These are phyloP conservation scores for Noctua janthe DNA, from an alignment of 2,888 invertebrate genomes.

Conservation along the genomic window DNA sequence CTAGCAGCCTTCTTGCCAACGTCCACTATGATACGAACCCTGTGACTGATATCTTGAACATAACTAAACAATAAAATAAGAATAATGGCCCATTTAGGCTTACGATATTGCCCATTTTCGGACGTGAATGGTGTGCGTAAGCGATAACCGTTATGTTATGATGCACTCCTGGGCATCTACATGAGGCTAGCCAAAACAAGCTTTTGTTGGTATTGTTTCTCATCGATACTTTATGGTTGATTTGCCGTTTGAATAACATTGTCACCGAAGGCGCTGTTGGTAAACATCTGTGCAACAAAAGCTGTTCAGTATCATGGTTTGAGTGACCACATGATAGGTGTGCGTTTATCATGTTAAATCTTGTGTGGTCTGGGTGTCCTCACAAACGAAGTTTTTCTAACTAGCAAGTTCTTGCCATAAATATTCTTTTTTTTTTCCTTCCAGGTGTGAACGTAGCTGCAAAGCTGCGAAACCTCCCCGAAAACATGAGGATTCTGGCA, in stretches of 20 bases:
- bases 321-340: not conserved
- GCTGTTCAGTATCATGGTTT: not conserved
- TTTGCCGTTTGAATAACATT: not conserved
- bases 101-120: not conserved
- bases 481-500: constrained; percentile 82
- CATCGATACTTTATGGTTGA: not conserved
- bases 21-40: too few species aligned
- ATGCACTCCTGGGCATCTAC: not conserved
- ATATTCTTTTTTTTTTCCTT: not conserved
- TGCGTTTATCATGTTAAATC: not conserved
- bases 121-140: not conserved
- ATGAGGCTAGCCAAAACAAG: not conserved
- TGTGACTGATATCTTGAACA: not conserved
- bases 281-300: not conserved
- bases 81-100: constrained; percentile 22
- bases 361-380: not conserved
- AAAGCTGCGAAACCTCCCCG: constrained; percentile 82
- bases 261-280: not conserved
- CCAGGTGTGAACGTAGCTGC: constrained; percentile 87
- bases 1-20: too few species aligned
- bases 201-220: not conserved
- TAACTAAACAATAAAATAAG: constrained; percentile 2
- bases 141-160: not conserved
- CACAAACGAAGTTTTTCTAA: not conserved
- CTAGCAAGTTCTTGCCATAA: not conserved